Base-by-base conservation (phyloP, 2,888 invertebrate genomes). In the Leptura quadrifasciata region DNA sequence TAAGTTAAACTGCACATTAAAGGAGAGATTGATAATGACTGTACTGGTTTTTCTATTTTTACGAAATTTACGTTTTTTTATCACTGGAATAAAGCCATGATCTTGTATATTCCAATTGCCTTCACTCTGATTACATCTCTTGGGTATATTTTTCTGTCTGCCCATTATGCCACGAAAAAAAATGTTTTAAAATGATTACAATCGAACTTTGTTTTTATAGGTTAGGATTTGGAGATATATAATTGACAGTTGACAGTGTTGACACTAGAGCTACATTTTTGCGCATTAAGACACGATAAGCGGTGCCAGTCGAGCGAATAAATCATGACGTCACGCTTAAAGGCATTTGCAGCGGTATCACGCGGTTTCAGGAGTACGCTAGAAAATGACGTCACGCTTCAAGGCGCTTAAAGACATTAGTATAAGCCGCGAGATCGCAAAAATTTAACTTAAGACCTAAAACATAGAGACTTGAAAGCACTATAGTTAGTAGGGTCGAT, bases 1-100 rank as follows among this genome's bases (percentile, higher is more conserved):
- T 58, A 84, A 69, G 76, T 80, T 77, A 76, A 78, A 83, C 52
- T 81, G 61, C 61, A 76, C 81, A 20, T 81, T 76, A 18, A 70
- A 70, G 0, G 78, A 72, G 18, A 78, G 31, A 55, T 80, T 67
- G 31, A 80, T 47, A 31, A 72, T 74, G 18, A 55, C 54, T 15
- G 52, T 8, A 21, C 60, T 61, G 1, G 27, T 65, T 63, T 63
- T 76, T 17, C 52, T 15, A 27, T 61, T 39, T 60, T 70, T 75
- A 54, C 58, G 57, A 21, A 35, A 69, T 78, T 76, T 79, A 54
- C 80, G 78, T 75, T 77, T 82, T 69, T 75, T 81, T 54, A 76
- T 24, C 21, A 79, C 77, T 67, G 84, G 82, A 72, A 81, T 79
- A 35, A 69, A 77, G 21, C 31, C 39, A 55, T 76, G 76, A 71